phyloP scores from a whole-genome alignment of 1,140 invertebrate genomes.

The Sycophaga agraensis region DNA sequence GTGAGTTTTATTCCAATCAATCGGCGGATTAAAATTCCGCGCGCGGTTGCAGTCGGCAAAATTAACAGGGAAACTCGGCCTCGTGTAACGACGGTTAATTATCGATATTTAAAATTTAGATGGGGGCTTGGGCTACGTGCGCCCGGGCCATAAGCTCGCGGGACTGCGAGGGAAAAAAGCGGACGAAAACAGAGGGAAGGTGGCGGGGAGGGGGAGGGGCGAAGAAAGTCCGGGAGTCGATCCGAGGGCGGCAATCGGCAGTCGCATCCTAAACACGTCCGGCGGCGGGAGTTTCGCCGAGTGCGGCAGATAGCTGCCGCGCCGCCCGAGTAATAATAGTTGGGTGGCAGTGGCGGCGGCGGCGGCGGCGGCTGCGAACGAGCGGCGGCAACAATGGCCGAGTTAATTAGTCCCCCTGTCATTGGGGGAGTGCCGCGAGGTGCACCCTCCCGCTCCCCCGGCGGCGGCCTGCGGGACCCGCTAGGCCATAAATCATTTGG shows the following conservation, averaged over 20 bases:
- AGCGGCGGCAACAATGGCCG: conserved; percentile 43
- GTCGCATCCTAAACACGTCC: conserved; percentile 33
- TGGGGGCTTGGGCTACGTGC: too few relatives aligned
- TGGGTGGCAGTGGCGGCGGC: conserved; percentile 36
- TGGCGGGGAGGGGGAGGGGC: not conserved
- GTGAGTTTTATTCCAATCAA: too few relatives aligned
- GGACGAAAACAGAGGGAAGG: not conserved
- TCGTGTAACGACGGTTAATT: conserved; percentile 2
- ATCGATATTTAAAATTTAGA: conserved; percentile 4
- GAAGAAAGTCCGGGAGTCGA: not conserved
- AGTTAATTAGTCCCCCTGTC: conserved; percentile 53
- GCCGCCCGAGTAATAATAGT: conserved; percentile 51
- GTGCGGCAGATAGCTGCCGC: conserved; percentile 12
- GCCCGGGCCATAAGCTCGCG: too few relatives aligned
- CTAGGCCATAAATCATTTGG: conserved; percentile 48
- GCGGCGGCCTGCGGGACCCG: conserved; percentile 16
- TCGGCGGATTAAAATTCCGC: too few relatives aligned
- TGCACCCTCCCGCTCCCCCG: not conserved
- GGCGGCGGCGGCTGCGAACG: conserved; percentile 3
- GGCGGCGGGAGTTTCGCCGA: conserved; percentile 17
- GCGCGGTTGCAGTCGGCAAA: too few relatives aligned
- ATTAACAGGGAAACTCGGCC: not conserved
- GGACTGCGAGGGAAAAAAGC: too few relatives aligned
- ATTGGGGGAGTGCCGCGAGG: conserved; percentile 23
- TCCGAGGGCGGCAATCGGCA: conserved; percentile 1